These are phyloP conservation scores for Hypsibius dujardini DNA, from an alignment of 1,140 invertebrate genomes.

Conservation along the genomic window DNA sequence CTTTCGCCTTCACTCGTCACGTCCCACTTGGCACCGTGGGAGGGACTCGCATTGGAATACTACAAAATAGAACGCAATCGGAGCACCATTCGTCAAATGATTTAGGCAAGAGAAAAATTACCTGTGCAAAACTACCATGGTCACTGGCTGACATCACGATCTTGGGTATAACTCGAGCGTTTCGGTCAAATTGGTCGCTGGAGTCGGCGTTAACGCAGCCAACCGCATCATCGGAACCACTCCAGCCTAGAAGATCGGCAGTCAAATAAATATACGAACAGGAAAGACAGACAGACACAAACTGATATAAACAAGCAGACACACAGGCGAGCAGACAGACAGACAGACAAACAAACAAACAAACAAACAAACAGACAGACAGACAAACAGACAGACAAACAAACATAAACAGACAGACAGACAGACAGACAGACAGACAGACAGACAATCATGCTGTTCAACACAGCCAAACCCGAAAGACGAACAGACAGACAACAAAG, in stretches of 20 bases:
- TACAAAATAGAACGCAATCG: slow-evolving; percentile 9
- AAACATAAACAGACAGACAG: no score
- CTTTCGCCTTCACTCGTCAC: slow-evolving; percentile 5
- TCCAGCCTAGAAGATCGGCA: slow-evolving; percentile 23
- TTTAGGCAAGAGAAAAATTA: not conserved
- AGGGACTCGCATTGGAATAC: not conserved
- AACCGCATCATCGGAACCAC: slow-evolving; percentile 18
- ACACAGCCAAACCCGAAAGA: no score
- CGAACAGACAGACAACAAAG: no score
- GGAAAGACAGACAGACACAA: slow-evolving; percentile 15
- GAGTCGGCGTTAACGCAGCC: not conserved
- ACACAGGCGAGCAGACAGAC: no score
- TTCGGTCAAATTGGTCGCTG: not conserved
- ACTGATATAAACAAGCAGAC: slow-evolving; percentile 10
- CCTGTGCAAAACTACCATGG: slow-evolving; percentile 14
- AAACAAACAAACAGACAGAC: no score
- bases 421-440: no score
- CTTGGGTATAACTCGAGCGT: not conserved
- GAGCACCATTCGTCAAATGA: not conserved
- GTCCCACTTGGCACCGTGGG: not conserved
- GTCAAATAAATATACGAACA: not conserved
- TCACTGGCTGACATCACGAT: slow-evolving; percentile 11
- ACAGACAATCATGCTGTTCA: no score
- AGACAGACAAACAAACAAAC: no score
- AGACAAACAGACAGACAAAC: no score